These are phyloP conservation scores for Octodonta nipae DNA, from an alignment of 2,888 invertebrate genomes.

Conservation along the genomic window DNA sequence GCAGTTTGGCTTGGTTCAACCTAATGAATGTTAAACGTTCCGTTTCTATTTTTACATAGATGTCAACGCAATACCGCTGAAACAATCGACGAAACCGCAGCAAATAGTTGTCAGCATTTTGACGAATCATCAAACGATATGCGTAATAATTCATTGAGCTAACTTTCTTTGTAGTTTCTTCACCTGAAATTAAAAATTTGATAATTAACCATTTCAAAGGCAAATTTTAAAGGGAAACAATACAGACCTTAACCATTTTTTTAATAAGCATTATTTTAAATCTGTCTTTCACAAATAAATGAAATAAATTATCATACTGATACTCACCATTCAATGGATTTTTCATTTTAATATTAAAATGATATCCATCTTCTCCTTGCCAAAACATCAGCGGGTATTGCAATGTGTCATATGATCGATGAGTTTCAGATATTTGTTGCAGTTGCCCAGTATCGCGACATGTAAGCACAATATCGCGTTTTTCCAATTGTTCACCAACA, in stretches of 20 bases:
- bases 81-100: constrained; percentile 16
- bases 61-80: constrained; percentile 29
- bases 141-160: constrained; percentile 19
- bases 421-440: constrained; percentile 5
- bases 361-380: constrained; percentile 12
- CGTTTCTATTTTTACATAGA: constrained; percentile 30
- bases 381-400: constrained; percentile 8
- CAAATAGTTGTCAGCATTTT: not conserved
- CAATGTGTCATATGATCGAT: constrained; percentile 17
- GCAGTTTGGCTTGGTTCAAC: constrained; percentile 24
- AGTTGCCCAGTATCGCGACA: constrained; percentile 5
- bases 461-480: constrained; percentile 7
- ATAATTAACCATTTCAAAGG: constrained; percentile 1
- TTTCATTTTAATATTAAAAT: constrained; percentile 15
- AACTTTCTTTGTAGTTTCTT: constrained; percentile 19
- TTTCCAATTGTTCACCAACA: constrained; percentile 18
- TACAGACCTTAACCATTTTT: constrained; percentile 1
- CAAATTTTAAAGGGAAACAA: constrained; percentile 1
- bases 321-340: constrained; percentile 11
- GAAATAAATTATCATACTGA: constrained; percentile 1
- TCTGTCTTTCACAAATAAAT: constrained; percentile 1
- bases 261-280: constrained; percentile 1
- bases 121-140: constrained; percentile 3
- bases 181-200: constrained; percentile 4
- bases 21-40: constrained; percentile 25